Base-by-base conservation (phyloP, 2,888 invertebrate genomes). In the Philereme transversata region DNA sequence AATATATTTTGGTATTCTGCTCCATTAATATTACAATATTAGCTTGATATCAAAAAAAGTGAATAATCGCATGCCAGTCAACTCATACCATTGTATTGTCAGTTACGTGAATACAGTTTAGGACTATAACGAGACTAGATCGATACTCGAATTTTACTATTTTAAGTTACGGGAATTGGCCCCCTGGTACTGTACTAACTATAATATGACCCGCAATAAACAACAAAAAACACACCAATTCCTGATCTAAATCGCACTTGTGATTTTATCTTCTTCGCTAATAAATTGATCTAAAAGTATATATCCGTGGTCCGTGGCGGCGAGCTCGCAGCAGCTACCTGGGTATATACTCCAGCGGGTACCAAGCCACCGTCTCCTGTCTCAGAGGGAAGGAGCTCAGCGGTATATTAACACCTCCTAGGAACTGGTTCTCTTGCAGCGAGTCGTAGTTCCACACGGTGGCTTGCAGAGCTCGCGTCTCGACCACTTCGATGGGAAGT, bases 401-500 rank as follows among this genome's bases (percentile, higher is more conserved):
- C 3, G 95, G 95, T 71, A 99, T 94, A 70, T 96, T 95, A 59
- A 97, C 96, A n/a, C 98, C 98, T 35, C 99, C 99, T 7, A 99
- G 93, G 83, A 98, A 97, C 87, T 97, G 97, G 87, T 99, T 99
- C 85, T 98, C 98, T 83, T 98, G 98, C 46, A 99, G 87, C 0
- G 97, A 95, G 83, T 98, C 98, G 85, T 98, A 97, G 82, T 97
- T 96, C 99, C 98, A 99, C 7, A 99, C 96, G 0, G 98, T 97
- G 0, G 98, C 98, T 84, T 98, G 97, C n/a, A 99, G 88, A 7
- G 94, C 94, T 51, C 97, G 93, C 69, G 93, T 93, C 78, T 94
- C 94, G 10, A 98, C 94, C 46, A 96, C 94, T 51, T 97, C 97
- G 67, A 97, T 79, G 0, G 97, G 95, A 91, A 98, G 94, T 63